phyloP scores from a whole-genome alignment of 2,797 vertebrate genomes.

The Platalea minor region DNA sequence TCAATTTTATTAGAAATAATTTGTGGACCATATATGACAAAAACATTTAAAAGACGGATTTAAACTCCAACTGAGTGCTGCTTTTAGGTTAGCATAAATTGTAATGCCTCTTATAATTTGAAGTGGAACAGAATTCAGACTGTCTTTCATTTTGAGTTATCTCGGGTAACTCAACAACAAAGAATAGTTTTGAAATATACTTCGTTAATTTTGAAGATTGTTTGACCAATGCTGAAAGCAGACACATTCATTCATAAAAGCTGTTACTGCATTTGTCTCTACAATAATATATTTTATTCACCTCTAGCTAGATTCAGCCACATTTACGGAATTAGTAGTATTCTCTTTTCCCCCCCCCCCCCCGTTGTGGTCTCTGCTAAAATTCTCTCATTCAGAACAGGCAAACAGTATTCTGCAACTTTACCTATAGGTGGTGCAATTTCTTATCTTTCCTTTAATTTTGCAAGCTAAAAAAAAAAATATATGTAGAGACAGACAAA shows the following conservation, averaged over 20 bases:
- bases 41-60: not conserved
- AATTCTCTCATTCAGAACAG: not conserved
- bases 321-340: not conserved
- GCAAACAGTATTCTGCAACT: constrained; percentile 16
- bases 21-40: not conserved
- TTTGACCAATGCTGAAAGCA: constrained; percentile 59
- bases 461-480: not conserved
- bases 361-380: not conserved
- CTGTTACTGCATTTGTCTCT: constrained; percentile 50
- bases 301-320: not conserved
- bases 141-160: not conserved
- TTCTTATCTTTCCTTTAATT: constrained; percentile 59
- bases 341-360: not conserved
- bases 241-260: constrained; percentile 19
- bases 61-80: not conserved
- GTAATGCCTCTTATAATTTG: not conserved
- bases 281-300: not conserved
- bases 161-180: not conserved
- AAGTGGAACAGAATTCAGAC: not conserved
- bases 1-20: not conserved
- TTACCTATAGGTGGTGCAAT: constrained; percentile 67
- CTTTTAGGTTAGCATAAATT: not conserved
- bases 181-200: not conserved
- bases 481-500: constrained; percentile 53
- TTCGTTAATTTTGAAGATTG: not conserved